A percentile compares a stretch with the other conserved stretches of the same genome.
Conservation (phyloP, 2,888 invertebrate species). For the Willowsia nigromaculata region DNA sequence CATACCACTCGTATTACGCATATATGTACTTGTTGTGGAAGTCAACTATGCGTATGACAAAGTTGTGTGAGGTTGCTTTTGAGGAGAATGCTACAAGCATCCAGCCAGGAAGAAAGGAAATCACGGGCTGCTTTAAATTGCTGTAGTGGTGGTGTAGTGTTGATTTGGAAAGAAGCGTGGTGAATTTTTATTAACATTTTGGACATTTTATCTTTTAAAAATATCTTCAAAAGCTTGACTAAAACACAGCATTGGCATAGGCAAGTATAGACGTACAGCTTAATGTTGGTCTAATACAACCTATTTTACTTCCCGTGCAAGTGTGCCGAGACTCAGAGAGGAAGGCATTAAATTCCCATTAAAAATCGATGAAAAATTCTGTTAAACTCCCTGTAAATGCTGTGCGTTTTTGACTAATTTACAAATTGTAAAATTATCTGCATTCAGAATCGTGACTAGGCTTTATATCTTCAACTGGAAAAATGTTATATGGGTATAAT, state of each 20-base stretch:
- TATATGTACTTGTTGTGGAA: not conserved
- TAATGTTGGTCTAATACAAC: not conserved
- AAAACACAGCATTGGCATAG: not conserved
- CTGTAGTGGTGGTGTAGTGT: not conserved
- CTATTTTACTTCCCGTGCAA: not conserved
- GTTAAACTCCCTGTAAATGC: slow-evolving; percentile 4
- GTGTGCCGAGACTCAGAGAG: not conserved
- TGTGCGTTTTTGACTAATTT: slow-evolving; percentile 22
- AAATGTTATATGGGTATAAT: not conserved
- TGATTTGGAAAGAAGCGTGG: slow-evolving; percentile 33
- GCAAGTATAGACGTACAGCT: not conserved
- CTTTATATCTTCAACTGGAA: not conserved
- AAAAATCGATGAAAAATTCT: slow-evolving; percentile 51
- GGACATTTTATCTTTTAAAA: slow-evolving; percentile 32
- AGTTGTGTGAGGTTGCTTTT: not conserved
- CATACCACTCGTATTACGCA: not conserved
- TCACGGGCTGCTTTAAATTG: not conserved
- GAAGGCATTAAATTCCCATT: slow-evolving; percentile 44
- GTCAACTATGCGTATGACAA: not conserved
- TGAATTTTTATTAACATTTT: slow-evolving; percentile 44
- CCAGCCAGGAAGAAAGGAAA: not conserved
- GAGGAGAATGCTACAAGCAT: not conserved
- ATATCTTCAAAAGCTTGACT: not conserved
- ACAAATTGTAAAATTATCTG: slow-evolving; percentile 26
- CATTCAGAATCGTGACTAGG: not conserved